phyloP scores from a whole-genome alignment of 2,888 invertebrate species.

The Drosophila colorata region DNA sequence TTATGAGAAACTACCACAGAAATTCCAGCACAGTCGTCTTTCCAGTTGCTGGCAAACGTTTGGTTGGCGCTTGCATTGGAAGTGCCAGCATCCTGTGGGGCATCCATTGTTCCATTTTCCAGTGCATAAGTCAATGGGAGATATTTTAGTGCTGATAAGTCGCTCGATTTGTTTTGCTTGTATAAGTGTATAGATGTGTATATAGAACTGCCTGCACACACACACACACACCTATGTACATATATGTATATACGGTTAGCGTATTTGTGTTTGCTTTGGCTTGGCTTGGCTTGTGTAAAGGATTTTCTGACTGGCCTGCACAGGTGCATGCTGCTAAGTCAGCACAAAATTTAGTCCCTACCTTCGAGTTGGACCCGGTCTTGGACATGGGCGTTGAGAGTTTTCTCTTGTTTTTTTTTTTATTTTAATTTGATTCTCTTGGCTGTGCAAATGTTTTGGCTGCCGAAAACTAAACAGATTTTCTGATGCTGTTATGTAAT shows the following conservation, averaged over 20 bases:
- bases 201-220: constrained; percentile 7
- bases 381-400: constrained; percentile 56
- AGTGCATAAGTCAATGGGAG: constrained; percentile 81
- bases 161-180: constrained; percentile 77
- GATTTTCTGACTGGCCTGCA: constrained; percentile 71
- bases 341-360: constrained; percentile 57
- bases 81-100: constrained; percentile 38
- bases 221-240: background rate
- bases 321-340: constrained; percentile 76
- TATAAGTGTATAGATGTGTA: constrained; percentile 11
- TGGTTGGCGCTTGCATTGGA: constrained; percentile 68
- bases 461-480: constrained; percentile 65
- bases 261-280: constrained; percentile 64
- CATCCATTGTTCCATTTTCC: constrained; percentile 81
- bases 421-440: constrained; percentile 67
- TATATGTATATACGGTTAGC: constrained; percentile 9
- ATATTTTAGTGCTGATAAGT: constrained; percentile 77
- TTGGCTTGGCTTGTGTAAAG: constrained; percentile 71
- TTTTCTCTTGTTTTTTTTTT: constrained; percentile 39
- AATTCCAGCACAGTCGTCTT: constrained; percentile 65
- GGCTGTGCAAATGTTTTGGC: constrained; percentile 70
- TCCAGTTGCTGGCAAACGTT: constrained; percentile 69
- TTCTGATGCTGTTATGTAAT: constrained; percentile 67
- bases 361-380: constrained; percentile 24
- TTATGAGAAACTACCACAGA: constrained; percentile 71